Evolutionary conservation across 2,888 invertebrate genomes (phyloP).

Genomic region (Agrotis segetum): DNA sequence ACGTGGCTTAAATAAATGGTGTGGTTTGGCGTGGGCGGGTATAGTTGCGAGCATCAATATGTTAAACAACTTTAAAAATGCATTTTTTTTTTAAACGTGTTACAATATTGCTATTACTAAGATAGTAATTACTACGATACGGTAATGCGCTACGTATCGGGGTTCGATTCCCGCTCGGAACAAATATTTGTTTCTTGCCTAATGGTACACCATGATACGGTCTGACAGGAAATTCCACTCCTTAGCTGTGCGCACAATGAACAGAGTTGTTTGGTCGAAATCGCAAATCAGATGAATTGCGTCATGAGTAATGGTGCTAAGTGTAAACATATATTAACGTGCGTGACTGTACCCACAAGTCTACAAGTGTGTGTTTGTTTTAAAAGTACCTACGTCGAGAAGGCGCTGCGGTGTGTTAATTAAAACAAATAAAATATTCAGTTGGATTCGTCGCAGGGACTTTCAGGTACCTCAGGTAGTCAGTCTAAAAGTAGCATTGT

Average conservation of each 20-base stretch:
- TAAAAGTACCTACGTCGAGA: constrained; percentile 12
- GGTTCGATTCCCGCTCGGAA: no score
- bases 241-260: no score
- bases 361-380: constrained; percentile 17
- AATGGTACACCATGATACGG: no score
- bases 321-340: neutral
- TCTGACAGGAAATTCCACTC: no score
- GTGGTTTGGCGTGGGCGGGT: constrained; percentile 3
- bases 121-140: no score
- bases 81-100: no score
- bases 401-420: constrained; percentile 23
- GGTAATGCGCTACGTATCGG: no score
- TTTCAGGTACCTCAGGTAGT: neutral
- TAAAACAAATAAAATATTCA: constrained; percentile 46
- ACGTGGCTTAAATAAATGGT: constrained; percentile 34
- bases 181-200: no score
- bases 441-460: constrained; percentile 5
- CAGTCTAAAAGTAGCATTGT: neutral
- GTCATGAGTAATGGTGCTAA: neutral
- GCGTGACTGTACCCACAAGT: neutral
- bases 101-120: no score
- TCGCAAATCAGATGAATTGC: no score
- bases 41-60: neutral
- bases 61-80: neutral
- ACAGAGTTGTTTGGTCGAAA: no score